phyloP scores from a whole-genome alignment of 2,888 invertebrate genomes.

The Eucera pruinosa region DNA sequence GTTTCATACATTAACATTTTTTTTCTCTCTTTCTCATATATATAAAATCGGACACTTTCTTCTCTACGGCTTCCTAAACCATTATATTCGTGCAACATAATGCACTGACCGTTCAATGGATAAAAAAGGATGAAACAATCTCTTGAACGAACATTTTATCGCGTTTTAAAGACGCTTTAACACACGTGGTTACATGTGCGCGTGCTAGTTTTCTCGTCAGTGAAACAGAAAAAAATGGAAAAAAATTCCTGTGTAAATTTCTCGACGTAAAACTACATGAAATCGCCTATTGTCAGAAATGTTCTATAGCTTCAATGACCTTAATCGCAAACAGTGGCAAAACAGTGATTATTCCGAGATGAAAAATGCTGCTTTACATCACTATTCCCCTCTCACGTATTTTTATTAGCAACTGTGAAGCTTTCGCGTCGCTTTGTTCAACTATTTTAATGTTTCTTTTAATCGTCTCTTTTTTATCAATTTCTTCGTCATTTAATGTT shows the following conservation, averaged over 20 bases:
- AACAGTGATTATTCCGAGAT: slow-evolving; percentile 41
- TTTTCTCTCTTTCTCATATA: neutral
- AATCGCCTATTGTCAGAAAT: slow-evolving; percentile 21
- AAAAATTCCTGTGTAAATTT: neutral
- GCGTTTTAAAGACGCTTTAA: slow-evolving; percentile 11
- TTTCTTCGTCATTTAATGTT: neutral
- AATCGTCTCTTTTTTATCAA: neutral
- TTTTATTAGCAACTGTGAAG: slow-evolving; percentile 13
- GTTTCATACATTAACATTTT: slow-evolving; percentile 17
- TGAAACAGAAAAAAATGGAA: neutral
- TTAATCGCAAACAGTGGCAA: slow-evolving; percentile 43
- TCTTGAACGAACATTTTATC: slow-evolving; percentile 17
- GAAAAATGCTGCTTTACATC: slow-evolving; percentile 6
- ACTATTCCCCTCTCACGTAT: slow-evolving; percentile 4
- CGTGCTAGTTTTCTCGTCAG: slow-evolving; percentile 1
- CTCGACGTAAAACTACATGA: neutral
- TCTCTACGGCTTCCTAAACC: neutral
- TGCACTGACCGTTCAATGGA: slow-evolving; percentile 27
- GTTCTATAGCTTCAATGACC: slow-evolving; percentile 7
- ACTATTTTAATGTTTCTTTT: slow-evolving; percentile 1
- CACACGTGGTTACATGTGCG: neutral
- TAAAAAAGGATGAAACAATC: slow-evolving; percentile 30
- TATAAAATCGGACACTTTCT: neutral
- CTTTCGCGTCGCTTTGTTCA: neutral
- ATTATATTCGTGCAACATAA: slow-evolving; percentile 23